A percentile compares a stretch with the other conserved stretches of the same genome.
These are phyloP conservation scores for Leptonema lineaticorne DNA, from an alignment of 1,140 invertebrate genomes.

Conservation along the genomic window DNA sequence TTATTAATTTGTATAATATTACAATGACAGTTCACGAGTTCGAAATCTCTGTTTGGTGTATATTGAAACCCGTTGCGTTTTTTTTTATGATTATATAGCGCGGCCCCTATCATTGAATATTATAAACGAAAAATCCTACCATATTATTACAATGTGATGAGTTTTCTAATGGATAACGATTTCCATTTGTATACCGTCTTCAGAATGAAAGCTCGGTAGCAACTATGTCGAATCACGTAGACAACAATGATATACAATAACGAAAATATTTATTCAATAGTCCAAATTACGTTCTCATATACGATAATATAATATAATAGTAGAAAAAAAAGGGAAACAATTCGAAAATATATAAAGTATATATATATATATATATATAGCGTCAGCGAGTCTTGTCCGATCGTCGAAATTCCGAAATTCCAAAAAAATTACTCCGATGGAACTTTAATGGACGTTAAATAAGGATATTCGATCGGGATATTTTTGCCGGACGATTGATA, in stretches of 20 bases:
- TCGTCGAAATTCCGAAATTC: neutral
- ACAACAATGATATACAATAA: neutral
- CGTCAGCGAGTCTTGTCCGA: neutral
- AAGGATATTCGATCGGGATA: conserved; percentile 2
- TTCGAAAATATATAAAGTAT: neutral
- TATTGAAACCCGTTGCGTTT: too few relatives aligned
- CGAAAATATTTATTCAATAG: conserved; percentile 8
- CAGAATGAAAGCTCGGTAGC: neutral
- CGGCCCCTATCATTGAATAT: neutral
- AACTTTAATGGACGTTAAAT: neutral
- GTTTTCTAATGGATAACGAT: neutral
- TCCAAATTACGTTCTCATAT: neutral
- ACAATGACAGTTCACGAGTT: too few relatives aligned
- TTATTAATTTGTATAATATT: too few relatives aligned
- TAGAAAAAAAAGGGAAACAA: neutral
- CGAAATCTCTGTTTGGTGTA: too few relatives aligned
- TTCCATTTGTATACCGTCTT: neutral
- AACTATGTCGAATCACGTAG: neutral
- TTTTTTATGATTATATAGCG: neutral
- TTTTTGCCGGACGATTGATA: conserved; percentile 21
- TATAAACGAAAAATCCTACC: neutral
- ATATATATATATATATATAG: too few relatives aligned
- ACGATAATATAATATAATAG: neutral
- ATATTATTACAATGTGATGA: neutral
- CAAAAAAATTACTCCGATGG: neutral